Conservation (phyloP, 2,797 vertebrate genomes). For the Selene dorsalis region DNA sequence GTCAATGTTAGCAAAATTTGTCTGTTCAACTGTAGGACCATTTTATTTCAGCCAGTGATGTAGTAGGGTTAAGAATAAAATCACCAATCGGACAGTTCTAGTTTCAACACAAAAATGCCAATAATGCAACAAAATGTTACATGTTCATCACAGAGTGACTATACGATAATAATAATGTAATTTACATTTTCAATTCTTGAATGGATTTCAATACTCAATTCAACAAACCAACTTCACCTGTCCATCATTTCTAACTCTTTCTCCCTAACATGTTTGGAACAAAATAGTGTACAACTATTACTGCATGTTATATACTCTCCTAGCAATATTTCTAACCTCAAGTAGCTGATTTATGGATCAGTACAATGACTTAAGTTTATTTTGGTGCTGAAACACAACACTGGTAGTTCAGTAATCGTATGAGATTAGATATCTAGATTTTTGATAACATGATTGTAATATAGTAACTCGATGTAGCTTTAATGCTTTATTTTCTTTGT, state of each 20-base stretch:
- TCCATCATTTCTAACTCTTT: background rate
- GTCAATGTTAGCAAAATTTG: background rate
- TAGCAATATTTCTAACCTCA: slow-evolving; percentile 9
- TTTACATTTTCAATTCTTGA: background rate
- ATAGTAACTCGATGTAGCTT: background rate
- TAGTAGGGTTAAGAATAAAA: background rate
- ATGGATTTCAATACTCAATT: background rate
- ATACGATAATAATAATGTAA: background rate
- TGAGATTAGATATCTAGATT: background rate
- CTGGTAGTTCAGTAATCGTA: background rate
- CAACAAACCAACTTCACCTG: background rate
- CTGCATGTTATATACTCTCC: background rate
- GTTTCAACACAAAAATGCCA: background rate
- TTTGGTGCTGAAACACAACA: slow-evolving; percentile 29
- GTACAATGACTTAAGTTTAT: slow-evolving; percentile 7
- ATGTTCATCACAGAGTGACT: too few relatives aligned
- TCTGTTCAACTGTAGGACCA: background rate
- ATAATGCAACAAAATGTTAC: too few relatives aligned
- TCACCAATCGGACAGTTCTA: background rate
- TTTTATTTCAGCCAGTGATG: background rate
- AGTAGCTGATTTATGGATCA: background rate
- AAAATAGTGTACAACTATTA: background rate
- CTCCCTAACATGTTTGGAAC: background rate
- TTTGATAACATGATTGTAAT: background rate
- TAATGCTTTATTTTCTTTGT: background rate